These are phyloP conservation scores for Sula dactylatra DNA, from an alignment of 2,113 vertebrate genomes.

Conservation along the genomic window DNA sequence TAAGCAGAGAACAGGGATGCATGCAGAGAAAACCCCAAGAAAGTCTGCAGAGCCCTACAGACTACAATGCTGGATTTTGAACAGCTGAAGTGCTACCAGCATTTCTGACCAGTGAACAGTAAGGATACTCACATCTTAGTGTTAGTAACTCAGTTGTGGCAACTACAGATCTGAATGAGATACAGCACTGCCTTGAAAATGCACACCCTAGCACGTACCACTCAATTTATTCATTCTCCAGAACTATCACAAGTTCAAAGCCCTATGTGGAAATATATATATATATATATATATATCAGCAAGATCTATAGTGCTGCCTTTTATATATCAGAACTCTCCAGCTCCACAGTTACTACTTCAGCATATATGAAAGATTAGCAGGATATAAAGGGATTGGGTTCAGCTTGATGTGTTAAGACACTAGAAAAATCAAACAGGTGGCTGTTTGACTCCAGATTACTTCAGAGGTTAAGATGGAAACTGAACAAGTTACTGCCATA, in stretches of 20 bases:
- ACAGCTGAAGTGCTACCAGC: not conserved
- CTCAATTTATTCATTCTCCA: not conserved
- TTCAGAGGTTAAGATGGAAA: not conserved
- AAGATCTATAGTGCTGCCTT: conserved; percentile 25
- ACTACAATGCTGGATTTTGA: not conserved
- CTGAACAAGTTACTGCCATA: not conserved
- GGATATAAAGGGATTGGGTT: not conserved
- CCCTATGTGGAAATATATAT: not conserved
- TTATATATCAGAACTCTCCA: not conserved
- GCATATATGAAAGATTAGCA: not conserved
- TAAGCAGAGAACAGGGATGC: not conserved
- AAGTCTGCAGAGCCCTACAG: not conserved
- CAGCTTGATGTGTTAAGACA: not conserved
- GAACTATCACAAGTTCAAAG: not conserved
- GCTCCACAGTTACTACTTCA: not conserved
- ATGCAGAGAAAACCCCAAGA: not conserved
- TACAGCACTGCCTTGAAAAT: not conserved
- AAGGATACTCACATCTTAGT: not conserved
- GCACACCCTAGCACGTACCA: not conserved
- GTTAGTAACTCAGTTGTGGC: not conserved
- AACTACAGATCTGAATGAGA: not conserved
- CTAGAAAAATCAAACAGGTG: not conserved
- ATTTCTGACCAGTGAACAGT: not conserved
- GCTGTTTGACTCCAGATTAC: not conserved
- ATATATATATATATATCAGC: not conserved